These are phyloP conservation scores for Gonocerus acuteangulatus DNA, from an alignment of 2,888 invertebrate genomes.

Conservation along the genomic window DNA sequence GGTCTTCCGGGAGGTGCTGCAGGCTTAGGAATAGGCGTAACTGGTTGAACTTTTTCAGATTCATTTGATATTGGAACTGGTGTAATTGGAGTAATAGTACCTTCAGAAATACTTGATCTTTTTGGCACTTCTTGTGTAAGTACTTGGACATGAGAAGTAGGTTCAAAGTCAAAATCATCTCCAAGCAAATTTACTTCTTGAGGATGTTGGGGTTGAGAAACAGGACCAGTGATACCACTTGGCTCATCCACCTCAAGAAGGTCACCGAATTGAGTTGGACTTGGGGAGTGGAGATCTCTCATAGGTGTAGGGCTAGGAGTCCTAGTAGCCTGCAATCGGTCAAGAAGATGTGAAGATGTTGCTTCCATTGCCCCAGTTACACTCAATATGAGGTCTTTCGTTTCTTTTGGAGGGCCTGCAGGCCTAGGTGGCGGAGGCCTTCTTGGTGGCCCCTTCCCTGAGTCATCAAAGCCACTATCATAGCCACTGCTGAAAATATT, in stretches of 20 bases:
- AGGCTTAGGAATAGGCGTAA: slow-evolving; percentile 33
- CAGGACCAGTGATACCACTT: slow-evolving; percentile 13
- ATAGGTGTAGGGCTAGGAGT: slow-evolving; percentile 82
- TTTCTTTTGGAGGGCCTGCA: slow-evolving; percentile 65
- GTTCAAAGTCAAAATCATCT: slow-evolving; percentile 31
- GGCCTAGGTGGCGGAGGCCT: slow-evolving; percentile 35
- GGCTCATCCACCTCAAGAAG: slow-evolving; percentile 34
- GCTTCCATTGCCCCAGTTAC: slow-evolving; percentile 85
- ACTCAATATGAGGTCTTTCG: slow-evolving; percentile 74
- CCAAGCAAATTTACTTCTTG: slow-evolving; percentile 30
- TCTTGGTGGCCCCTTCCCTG: slow-evolving; percentile 35
- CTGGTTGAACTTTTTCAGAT: not conserved
- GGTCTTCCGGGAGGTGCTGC: slow-evolving; percentile 49
- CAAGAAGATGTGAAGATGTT: slow-evolving; percentile 72
- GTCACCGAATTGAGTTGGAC: slow-evolving; percentile 56
- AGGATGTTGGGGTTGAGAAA: slow-evolving; percentile 8
- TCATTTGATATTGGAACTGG: slow-evolving; percentile 33
- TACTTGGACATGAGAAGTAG: not conserved
- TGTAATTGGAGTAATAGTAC: slow-evolving; percentile 3
- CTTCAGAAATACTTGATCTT: not conserved
- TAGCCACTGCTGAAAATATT: slow-evolving; percentile 44
- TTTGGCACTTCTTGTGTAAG: not conserved
- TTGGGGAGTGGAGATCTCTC: slow-evolving; percentile 72
- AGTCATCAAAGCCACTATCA: slow-evolving; percentile 17
- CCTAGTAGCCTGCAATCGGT: slow-evolving; percentile 73